Evolutionary conservation across 2,888 invertebrate genomes (phyloP), one percentile per base, ranked within the genome.

Genomic region (Stegophylla sp.): DNA sequence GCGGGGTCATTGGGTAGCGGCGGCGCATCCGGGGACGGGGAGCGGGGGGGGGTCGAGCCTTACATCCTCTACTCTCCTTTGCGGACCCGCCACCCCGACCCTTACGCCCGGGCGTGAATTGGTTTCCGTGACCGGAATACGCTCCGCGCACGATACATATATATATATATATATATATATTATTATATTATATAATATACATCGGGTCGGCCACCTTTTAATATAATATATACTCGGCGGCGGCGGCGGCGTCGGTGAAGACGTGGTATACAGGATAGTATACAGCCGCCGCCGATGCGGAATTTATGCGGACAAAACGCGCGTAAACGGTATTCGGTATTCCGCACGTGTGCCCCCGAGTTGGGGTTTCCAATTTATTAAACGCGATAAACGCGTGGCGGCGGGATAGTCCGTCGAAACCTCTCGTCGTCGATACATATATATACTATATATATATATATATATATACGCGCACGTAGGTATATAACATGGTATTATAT

Each of bases 91-190:
- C 20, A 7, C 10, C 15, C 15, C 9, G 7, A 34, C 51, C 26
- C 34, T 43, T 41, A 72, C 59, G 59, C 43, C 43, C 26, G 59
- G n/a, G n/a, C 72, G 43, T 43, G 63, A 75, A 75, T 75, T 51
- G 79, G 79, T 79, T 79, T 79, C 56, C 79, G 79, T 79, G 79
- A 79, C 79, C 20, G 79, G 79, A 79, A 71, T 79, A 26, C 43
- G 41, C 10, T 56, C 34, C 34, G 34, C n/a, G n/a, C 20, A 9
- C 59, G 43, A n/a, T 34, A 34, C 34, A 34, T 34, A 34, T n/a
- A n/a, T n/a, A n/a, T n/a, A 34, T 34, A 7, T 34, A 34, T 34
- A 34, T 7, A 20, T 17, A 12, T 56, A 28, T 15, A 59, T 28
- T 41, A n/a, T n/a, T n/a, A n/a, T n/a, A n/a, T n/a, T n/a, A n/a